Percentiles rank a stretch among this genome's conserved stretches.
These are phyloP conservation scores for Noctilio leporinus DNA, from an alignment of 2,113 vertebrate genomes.

Conservation along the genomic window DNA sequence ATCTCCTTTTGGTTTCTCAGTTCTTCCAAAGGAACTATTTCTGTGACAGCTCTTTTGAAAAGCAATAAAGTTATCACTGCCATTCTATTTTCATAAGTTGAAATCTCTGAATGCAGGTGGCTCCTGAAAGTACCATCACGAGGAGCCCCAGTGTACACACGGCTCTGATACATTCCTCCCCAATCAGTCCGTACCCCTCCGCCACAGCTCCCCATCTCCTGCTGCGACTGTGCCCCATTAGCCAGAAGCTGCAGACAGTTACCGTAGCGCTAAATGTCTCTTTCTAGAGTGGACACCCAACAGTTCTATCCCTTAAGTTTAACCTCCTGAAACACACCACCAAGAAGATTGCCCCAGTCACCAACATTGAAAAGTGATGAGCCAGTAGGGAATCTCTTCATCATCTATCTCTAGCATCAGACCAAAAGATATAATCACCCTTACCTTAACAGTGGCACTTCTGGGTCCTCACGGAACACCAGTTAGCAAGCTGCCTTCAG, in stretches of 20 bases:
- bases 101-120: conserved; percentile 44
- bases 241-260: not conserved
- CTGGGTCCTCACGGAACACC: conserved; percentile 28
- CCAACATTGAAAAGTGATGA: conserved; percentile 30
- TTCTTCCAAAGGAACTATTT: conserved; percentile 59
- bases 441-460: conserved; percentile 58
- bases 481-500: conserved; percentile 11
- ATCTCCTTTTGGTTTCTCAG: conserved; percentile 46
- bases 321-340: not conserved
- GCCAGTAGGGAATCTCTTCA: not conserved
- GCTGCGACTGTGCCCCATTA: not conserved
- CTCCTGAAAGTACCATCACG: conserved; percentile 44
- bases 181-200: not conserved
- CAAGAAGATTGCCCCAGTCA: not conserved
- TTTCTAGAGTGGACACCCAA: not conserved
- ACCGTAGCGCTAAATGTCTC: not conserved
- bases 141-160: not conserved
- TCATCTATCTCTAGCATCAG: not conserved
- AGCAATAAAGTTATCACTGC: conserved; percentile 64
- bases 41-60: conserved; percentile 43
- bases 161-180: not conserved
- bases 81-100: conserved; percentile 63
- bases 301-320: not conserved
- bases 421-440: conserved; percentile 21
- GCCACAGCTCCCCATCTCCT: not conserved